Evolutionary conservation across 2,797 vertebrate species (phyloP).

Genomic region (Prionace glauca): DNA sequence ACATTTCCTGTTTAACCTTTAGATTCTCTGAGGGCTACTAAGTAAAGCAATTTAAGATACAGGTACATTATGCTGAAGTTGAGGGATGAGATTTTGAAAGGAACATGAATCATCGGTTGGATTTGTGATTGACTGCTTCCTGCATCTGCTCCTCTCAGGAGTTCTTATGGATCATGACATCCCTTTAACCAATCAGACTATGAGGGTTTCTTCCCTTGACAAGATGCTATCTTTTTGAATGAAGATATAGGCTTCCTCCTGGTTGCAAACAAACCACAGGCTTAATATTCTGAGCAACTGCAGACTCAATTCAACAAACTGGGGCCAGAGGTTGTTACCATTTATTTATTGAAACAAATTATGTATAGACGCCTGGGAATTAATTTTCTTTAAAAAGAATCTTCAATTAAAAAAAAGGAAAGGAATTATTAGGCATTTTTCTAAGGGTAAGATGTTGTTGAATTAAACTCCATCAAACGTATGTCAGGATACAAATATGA

Average conservation of each 20-base stretch:
- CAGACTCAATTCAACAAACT: neutral
- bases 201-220: neutral
- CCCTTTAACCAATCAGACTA: conserved; percentile 21
- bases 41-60: conserved; percentile 38
- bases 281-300: neutral
- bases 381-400: neutral
- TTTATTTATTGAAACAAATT: neutral
- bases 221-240: conserved; percentile 36
- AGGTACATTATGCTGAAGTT: conserved; percentile 27
- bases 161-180: conserved; percentile 31
- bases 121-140: conserved; percentile 24
- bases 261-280: neutral
- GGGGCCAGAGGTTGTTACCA: neutral
- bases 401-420: neutral
- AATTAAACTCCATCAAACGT: neutral
- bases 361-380: neutral
- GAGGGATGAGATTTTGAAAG: conserved; percentile 37
- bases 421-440: neutral
- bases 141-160: conserved; percentile 28
- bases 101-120: conserved; percentile 34
- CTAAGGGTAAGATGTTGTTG: neutral
- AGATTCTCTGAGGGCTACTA: conserved; percentile 35
- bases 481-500: neutral
- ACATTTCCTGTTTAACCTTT: conserved; percentile 37
- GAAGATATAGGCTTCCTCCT: neutral